phyloP scores from a whole-genome alignment of 2,113 vertebrate species.

The Microtus pennsylvanicus region DNA sequence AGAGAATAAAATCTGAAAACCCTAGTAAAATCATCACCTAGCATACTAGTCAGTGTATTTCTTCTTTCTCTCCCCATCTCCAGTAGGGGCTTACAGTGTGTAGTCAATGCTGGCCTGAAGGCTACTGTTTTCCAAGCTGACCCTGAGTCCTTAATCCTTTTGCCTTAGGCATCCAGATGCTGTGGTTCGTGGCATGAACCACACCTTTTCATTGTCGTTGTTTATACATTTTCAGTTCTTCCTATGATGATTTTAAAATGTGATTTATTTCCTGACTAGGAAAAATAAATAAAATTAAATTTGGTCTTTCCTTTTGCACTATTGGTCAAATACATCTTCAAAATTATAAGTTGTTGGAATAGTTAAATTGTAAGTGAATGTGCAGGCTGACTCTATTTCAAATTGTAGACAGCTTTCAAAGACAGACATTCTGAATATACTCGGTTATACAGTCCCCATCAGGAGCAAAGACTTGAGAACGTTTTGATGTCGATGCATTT shows the following conservation, averaged over 20 bases:
- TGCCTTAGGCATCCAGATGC: background rate
- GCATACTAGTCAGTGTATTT: background rate
- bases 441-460: background rate
- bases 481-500: background rate
- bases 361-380: background rate
- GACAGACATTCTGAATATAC: background rate
- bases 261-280: background rate
- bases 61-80: background rate
- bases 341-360: background rate
- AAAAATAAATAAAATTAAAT: background rate
- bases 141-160: background rate
- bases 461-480: background rate
- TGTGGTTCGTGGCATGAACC: background rate
- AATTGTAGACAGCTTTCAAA: background rate
- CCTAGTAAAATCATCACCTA: background rate
- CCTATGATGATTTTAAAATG: conserved; percentile 38
- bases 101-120: background rate
- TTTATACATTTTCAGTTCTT: background rate
- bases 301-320: background rate
- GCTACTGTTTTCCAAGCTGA: background rate
- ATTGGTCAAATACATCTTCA: background rate
- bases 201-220: background rate
- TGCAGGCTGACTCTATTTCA: background rate
- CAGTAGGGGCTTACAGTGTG: too few species aligned
- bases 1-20: background rate